These are phyloP conservation scores for Taurulus bubalis DNA, from an alignment of 2,113 vertebrate species.

Conservation along the genomic window DNA sequence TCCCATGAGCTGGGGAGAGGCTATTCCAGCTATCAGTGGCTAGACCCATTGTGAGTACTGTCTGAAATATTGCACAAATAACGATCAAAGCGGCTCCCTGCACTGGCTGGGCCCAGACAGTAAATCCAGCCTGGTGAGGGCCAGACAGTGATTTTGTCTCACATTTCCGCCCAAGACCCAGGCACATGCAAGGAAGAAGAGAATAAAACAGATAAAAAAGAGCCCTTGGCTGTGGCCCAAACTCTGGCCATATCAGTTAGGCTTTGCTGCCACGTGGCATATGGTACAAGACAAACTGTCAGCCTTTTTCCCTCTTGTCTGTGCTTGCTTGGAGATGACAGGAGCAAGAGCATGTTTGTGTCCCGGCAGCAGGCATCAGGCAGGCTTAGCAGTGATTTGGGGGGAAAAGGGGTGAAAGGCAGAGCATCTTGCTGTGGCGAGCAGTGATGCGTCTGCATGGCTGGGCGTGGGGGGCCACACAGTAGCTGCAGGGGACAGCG, in stretches of 20 bases:
- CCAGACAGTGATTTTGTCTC: constrained; percentile 72
- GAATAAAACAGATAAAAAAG: constrained; percentile 67
- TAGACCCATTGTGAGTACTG: constrained; percentile 44
- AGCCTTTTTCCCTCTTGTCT: constrained; percentile 74
- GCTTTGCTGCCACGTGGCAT: constrained; percentile 85
- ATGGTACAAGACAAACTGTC: constrained; percentile 88
- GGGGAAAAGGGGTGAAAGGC: constrained; percentile 78
- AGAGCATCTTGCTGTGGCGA: constrained; percentile 68
- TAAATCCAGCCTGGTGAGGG: constrained; percentile 65
- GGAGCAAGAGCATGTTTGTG: constrained; percentile 76
- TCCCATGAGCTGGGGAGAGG: constrained; percentile 32
- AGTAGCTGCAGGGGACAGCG: constrained; percentile 82
- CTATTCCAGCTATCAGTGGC: constrained; percentile 44
- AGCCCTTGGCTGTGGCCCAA: constrained; percentile 79
- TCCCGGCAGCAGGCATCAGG: constrained; percentile 82
- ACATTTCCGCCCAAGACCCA: constrained; percentile 73
- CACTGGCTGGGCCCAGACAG: constrained; percentile 39
- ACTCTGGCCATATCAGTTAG: constrained; percentile 81
- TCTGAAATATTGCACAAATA: constrained; percentile 71
- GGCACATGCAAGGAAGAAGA: constrained; percentile 71
- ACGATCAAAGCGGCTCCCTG: constrained; percentile 61
- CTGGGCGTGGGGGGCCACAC: constrained; percentile 48
- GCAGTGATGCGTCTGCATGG: constrained; percentile 70
- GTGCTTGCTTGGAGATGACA: constrained; percentile 76
- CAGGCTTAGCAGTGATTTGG: constrained; percentile 82